Evolutionary conservation across 2,113 vertebrate genomes (phyloP), one percentile per base, ranked within the genome.

Genomic region (Calyptommatus sinebrachiatus): DNA sequence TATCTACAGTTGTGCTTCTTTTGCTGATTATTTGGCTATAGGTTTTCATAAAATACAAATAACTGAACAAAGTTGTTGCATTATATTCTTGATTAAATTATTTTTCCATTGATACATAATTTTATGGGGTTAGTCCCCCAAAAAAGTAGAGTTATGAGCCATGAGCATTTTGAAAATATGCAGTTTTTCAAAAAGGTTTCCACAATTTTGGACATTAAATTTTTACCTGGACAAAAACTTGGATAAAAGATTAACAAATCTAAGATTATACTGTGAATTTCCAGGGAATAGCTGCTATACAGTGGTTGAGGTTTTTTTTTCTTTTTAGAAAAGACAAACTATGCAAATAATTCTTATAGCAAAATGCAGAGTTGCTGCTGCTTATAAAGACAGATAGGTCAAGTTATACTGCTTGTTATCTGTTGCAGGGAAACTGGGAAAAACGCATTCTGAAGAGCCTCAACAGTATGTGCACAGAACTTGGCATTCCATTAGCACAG

Each of bases 401-500:
- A 9, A 29, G 46, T 2, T 8, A 20, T 57, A 0, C 60, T 73
- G 48, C 69, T 68, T 71, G 82, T 0, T 62, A 24, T 92, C 29
- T 81, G 16, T 87, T 92, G 84, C 92, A 99, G 98, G 97, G 96
- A 90, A 96, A 94, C 93, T 99, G 98, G 98, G 98, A 99, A 89
- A 99, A 97, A 81, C 95, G 98, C 88, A 96, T 99, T 89, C 91
- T 99, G 84, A 99, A 98, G 95, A 99, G 98, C 91, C 93, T 99
- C 60, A 99, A 99, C 95, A 99, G 97, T 89, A 99, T 99, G 98
- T 97, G 97, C 79, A 96, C 96, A 35, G 98, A 99, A 88, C 94
- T 99, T 7, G 94, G 93, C 86, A 95, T 99, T 79, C 97, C 98
- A 41, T 89, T 99, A 91, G 97, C 97, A 61, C 95, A 95, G 76